phyloP scores from a whole-genome alignment of 2,888 invertebrate species.

The Itoplectis maculator region DNA sequence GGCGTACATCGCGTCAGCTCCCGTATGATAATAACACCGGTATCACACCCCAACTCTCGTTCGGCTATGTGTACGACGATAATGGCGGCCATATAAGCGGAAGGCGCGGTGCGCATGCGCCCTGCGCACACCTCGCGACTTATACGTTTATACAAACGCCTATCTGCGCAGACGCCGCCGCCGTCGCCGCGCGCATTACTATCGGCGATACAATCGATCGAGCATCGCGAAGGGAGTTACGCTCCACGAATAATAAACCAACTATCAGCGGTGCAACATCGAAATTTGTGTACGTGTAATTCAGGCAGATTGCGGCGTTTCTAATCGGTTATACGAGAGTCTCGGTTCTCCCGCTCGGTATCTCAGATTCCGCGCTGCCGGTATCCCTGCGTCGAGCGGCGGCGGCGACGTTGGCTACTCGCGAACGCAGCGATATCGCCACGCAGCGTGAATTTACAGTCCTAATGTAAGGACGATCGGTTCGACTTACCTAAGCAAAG shows the following conservation, averaged over 20 bases:
- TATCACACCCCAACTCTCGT: constrained; percentile 8
- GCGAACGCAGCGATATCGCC: constrained; percentile 8
- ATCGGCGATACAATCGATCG: constrained; percentile 48
- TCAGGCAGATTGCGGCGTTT: constrained; percentile 52
- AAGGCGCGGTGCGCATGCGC: constrained; percentile 18
- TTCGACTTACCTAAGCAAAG: too few species aligned
- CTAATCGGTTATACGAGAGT: not conserved
- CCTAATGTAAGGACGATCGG: not conserved
- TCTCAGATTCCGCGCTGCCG: constrained; percentile 17
- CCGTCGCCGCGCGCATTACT: constrained; percentile 17
- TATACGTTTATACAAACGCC: constrained; percentile 14
- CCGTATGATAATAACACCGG: constrained; percentile 14
- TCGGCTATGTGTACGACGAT: constrained; percentile 27
- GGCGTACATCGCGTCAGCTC: not conserved
- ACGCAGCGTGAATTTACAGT: not conserved
- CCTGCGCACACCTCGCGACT: not conserved
- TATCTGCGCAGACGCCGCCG: not conserved
- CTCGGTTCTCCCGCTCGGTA: not conserved
- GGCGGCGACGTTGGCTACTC: too few species aligned
- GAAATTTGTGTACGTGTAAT: constrained; percentile 65
- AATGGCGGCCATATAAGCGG: constrained; percentile 28
- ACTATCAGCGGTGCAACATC: constrained; percentile 57
- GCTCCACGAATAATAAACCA: constrained; percentile 53
- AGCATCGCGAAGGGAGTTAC: constrained; percentile 7
- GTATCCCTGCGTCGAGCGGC: too few species aligned